Evolutionary conservation across 2,113 vertebrate genomes (phyloP).

Genomic region (Myanophis thanlyinensis): DNA sequence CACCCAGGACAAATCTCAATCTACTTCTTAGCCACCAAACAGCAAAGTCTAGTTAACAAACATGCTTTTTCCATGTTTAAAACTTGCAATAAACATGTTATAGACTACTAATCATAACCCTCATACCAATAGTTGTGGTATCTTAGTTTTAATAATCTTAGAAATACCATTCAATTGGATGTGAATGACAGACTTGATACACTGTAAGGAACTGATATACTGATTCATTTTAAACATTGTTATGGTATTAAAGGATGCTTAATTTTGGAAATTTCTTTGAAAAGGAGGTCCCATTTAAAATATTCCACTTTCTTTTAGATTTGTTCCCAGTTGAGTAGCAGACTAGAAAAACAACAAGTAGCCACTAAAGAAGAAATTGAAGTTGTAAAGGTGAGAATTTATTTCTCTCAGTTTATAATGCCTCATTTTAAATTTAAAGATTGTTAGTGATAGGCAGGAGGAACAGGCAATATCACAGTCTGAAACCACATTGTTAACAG

Average conservation of each 20-base stretch:
- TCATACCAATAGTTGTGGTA: neutral
- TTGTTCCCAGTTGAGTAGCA: conserved; percentile 94
- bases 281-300: conserved; percentile 14
- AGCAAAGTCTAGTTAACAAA: neutral
- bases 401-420: fast-evolving
- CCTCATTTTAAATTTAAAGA: neutral
- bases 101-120: neutral
- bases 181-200: neutral
- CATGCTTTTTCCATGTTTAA: neutral
- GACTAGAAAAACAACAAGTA: conserved; percentile 93
- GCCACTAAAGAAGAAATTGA: conserved; percentile 96
- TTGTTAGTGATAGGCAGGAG: neutral
- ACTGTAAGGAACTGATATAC: conserved; percentile 3
- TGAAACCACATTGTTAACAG: neutral
- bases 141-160: neutral
- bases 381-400: conserved; percentile 82
- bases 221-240: neutral
- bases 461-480: neutral
- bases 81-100: neutral
- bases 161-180: neutral
- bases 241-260: neutral
- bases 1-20: neutral
- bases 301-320: conserved; percentile 77
- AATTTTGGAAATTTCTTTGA: neutral
- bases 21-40: conserved; percentile 20